These are phyloP conservation scores for Cyprinus carpio DNA, from an alignment of 2,113 vertebrate species.

Conservation along the genomic window DNA sequence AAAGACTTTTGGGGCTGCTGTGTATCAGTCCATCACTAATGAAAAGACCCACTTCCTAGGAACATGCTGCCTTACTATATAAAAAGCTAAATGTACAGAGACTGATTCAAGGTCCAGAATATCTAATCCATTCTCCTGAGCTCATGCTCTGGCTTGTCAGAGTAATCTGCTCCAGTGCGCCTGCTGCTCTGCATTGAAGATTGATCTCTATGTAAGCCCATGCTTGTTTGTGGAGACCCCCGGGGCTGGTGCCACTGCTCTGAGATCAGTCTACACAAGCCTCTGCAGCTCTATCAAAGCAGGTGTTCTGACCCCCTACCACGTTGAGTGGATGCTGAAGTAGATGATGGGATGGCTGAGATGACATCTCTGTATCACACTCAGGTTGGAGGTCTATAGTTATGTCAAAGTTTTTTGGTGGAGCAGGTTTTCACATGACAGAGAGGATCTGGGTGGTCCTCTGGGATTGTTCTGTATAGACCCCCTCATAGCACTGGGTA, in stretches of 20 bases:
- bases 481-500: conserved; percentile 8
- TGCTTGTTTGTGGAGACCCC: conserved; percentile 34
- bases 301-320: conserved; percentile 20
- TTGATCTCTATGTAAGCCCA: conserved; percentile 38
- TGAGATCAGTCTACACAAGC: conserved; percentile 34
- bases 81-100: conserved; percentile 12
- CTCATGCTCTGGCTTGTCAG: neutral
- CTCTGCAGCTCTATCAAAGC: conserved; percentile 16
- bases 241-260: neutral
- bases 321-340: neutral
- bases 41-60: neutral
- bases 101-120: conserved; percentile 3
- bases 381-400: conserved; percentile 28
- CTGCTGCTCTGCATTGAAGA: conserved; percentile 25
- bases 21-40: neutral
- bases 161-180: conserved; percentile 26
- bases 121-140: conserved; percentile 22
- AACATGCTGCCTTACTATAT: neutral
- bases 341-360: neutral
- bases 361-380: conserved; percentile 24
- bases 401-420: conserved; percentile 26
- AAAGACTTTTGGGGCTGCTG: neutral
- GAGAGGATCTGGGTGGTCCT: conserved; percentile 23
- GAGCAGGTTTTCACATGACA: neutral
- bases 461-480: conserved; percentile 30